Evolutionary conservation across 2,797 vertebrate species (phyloP).

Genomic region (Lithobates sylvaticus): DNA sequence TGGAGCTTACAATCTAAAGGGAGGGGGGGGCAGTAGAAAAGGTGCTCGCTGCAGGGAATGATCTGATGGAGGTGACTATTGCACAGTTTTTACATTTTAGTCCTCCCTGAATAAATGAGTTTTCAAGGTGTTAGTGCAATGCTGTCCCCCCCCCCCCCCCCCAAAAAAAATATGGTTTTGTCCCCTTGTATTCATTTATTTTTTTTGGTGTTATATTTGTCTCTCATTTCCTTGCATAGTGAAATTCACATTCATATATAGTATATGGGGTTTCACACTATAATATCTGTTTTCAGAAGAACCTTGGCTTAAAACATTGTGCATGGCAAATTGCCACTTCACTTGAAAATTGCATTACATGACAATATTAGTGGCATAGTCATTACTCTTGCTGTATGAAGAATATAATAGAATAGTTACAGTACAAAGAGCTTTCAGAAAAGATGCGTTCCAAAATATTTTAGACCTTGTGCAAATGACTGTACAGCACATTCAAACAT

Average conservation of each 20-base stretch:
- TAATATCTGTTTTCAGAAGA: constrained; percentile 51
- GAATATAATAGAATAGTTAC: constrained; percentile 57
- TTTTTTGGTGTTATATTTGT: background rate
- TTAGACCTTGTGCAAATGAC: constrained; percentile 56
- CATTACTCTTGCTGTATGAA: constrained; percentile 56
- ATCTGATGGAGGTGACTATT: no score
- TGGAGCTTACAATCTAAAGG: no score
- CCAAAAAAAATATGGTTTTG: no score
- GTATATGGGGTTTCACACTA: constrained; percentile 31
- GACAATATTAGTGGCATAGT: constrained; percentile 61
- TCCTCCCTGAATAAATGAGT: no score
- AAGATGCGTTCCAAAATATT: constrained; percentile 56
- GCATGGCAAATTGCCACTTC: constrained; percentile 55
- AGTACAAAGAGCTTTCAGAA: constrained; percentile 57
- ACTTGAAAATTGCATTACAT: constrained; percentile 59
- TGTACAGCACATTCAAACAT: constrained; percentile 14
- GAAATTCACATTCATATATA: constrained; percentile 30
- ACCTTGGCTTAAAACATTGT: constrained; percentile 49
- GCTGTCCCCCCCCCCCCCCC: no score
- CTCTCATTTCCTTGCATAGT: background rate
- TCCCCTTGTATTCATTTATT: no score
- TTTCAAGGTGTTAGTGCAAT: no score
- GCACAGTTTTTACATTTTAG: no score
- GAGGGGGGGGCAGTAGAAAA: no score
- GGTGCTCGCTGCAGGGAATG: no score